These are phyloP conservation scores for Psittacula echo DNA, from an alignment of 2,797 vertebrate species.

Conservation along the genomic window DNA sequence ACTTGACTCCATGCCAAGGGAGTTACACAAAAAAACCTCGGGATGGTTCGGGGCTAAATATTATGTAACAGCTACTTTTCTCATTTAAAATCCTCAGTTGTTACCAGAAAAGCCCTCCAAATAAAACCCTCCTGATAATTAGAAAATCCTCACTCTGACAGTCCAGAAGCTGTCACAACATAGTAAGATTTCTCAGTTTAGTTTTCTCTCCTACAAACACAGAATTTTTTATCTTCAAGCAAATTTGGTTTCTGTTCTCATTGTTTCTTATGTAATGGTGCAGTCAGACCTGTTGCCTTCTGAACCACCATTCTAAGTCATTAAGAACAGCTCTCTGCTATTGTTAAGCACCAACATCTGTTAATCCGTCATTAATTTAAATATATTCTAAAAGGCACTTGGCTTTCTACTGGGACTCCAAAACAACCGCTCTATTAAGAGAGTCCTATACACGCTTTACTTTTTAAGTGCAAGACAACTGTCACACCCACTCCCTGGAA, in stretches of 20 bases:
- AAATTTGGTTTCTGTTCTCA: neutral
- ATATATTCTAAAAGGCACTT: conserved; percentile 44
- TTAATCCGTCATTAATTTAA: conserved; percentile 58
- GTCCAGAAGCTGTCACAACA: neutral
- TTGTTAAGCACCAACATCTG: conserved; percentile 29
- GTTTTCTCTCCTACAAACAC: neutral
- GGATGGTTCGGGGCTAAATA: neutral
- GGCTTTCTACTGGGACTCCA: neutral
- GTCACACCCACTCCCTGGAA: fast-evolving
- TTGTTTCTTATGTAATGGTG: neutral
- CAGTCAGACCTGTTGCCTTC: neutral
- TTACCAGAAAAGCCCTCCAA: neutral
- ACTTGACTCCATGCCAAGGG: conserved; percentile 32
- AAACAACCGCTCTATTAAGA: neutral
- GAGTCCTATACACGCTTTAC: neutral
- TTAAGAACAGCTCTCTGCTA: conserved; percentile 9
- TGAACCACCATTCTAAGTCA: conserved; percentile 8
- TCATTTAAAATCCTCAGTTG: neutral
- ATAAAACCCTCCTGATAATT: neutral
- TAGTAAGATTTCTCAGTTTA: neutral
- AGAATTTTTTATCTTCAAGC: neutral
- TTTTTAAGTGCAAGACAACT: neutral
- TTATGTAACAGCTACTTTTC: conserved; percentile 20
- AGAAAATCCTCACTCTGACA: neutral
- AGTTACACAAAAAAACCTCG: neutral